These are phyloP conservation scores for Lordiphosa clarofinis DNA, from an alignment of 1,140 invertebrate species.

Conservation along the genomic window DNA sequence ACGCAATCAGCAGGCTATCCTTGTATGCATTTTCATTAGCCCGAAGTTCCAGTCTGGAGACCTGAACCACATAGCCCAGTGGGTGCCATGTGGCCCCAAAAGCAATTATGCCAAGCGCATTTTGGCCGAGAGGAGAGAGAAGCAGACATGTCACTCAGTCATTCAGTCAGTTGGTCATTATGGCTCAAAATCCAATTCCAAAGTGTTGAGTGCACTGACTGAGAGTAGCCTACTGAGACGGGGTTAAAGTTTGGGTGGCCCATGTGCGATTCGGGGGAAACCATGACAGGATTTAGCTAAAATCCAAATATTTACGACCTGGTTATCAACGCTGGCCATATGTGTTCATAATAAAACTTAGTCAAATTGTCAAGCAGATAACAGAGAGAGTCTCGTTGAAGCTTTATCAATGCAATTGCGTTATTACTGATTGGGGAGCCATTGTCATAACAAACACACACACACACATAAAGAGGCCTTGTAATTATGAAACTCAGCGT, in stretches of 20 bases:
- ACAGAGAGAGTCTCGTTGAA: slow-evolving; percentile 5
- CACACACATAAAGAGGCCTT: neutral
- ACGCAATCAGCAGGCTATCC: slow-evolving; percentile 6
- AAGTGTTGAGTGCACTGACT: slow-evolving; percentile 34
- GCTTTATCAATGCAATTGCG: slow-evolving; percentile 46
- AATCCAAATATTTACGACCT: slow-evolving; percentile 26
- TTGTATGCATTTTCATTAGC: slow-evolving; percentile 53
- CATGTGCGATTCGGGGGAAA: too few species aligned
- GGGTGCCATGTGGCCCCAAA: slow-evolving; percentile 46
- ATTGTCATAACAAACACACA: slow-evolving; percentile 10
- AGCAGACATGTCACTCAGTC: slow-evolving; percentile 42
- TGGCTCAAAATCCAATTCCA: slow-evolving; percentile 60
- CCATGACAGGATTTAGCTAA: neutral
- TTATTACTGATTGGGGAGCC: slow-evolving; percentile 24
- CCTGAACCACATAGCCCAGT: slow-evolving; percentile 21
- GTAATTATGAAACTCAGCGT: slow-evolving; percentile 40
- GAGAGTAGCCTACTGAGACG: neutral
- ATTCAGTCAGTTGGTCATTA: slow-evolving; percentile 40
- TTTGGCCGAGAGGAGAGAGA: neutral
- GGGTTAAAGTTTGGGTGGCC: neutral
- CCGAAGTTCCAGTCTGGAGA: slow-evolving; percentile 7
- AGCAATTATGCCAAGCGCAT: slow-evolving; percentile 54
- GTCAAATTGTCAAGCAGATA: slow-evolving; percentile 39
- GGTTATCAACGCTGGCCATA: slow-evolving; percentile 36
- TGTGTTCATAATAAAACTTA: slow-evolving; percentile 42